These are phyloP conservation scores for Lithobius niger DNA, from an alignment of 1,140 invertebrate genomes.

Conservation along the genomic window DNA sequence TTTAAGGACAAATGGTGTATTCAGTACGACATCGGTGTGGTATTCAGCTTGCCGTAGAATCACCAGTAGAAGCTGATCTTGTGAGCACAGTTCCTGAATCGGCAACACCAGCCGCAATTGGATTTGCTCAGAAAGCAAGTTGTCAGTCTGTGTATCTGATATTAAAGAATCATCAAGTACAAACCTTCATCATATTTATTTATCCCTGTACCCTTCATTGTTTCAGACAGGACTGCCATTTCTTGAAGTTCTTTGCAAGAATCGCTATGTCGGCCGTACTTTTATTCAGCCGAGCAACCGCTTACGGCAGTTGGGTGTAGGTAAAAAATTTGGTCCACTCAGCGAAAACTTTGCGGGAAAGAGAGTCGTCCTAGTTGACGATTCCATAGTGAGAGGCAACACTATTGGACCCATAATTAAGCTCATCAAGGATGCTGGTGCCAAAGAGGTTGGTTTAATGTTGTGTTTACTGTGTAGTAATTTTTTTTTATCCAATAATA, in stretches of 20 bases:
- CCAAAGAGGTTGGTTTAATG: conserved; percentile 60
- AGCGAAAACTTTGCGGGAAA: conserved; percentile 82
- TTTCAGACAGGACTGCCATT: conserved; percentile 54
- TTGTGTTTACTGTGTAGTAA: too few relatives aligned
- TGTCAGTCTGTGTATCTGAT: too few relatives aligned
- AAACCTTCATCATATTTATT: too few relatives aligned
- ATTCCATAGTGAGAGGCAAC: conserved; percentile 94
- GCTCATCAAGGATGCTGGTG: conserved; percentile 78
- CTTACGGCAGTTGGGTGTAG: conserved; percentile 76
- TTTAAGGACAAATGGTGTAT: conserved; percentile 86
- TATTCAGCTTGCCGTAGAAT: conserved; percentile 73
- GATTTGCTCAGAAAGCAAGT: conserved; percentile 66
- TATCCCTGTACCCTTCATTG: too few relatives aligned
- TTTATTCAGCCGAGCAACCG: conserved; percentile 93
- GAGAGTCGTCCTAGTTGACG: conserved; percentile 80
- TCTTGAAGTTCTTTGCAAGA: conserved; percentile 88
- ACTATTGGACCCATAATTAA: conserved; percentile 95
- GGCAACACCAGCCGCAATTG: conserved; percentile 87
- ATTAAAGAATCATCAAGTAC: too few relatives aligned
- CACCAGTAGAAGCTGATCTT: conserved; percentile 78
- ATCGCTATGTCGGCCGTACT: conserved; percentile 89
- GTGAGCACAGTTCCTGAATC: conserved; percentile 95
- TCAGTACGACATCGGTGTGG: conserved; percentile 86
- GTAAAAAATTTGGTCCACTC: conserved; percentile 93
- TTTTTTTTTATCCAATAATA: too few relatives aligned